A percentile compares a stretch with the other conserved stretches of the same genome.
Evolutionary conservation across 2,797 vertebrate genomes (phyloP).

Genomic region (Aythya fuligula): DNA sequence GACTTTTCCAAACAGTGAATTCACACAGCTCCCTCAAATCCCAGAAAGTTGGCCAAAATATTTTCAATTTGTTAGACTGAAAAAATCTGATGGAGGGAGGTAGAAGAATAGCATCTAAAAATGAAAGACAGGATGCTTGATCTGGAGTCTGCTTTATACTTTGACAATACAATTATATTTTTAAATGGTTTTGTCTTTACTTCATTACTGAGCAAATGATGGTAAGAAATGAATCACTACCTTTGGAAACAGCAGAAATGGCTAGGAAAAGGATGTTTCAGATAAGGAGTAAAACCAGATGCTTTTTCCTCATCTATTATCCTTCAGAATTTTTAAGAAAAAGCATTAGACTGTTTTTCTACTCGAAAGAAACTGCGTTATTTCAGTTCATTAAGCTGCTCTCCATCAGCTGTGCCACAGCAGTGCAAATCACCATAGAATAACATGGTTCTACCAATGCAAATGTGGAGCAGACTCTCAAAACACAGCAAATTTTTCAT

Average conservation of each 20-base stretch:
- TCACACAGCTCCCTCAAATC: background rate
- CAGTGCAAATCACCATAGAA: background rate
- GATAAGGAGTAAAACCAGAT: background rate
- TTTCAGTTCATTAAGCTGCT: background rate
- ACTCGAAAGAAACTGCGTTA: fast-evolving
- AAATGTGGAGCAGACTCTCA: background rate
- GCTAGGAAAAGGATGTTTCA: background rate
- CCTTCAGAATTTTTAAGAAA: background rate
- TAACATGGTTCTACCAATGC: fast-evolving
- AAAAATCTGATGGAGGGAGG: background rate
- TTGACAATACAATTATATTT: background rate
- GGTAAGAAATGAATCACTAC: background rate
- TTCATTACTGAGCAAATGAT: background rate
- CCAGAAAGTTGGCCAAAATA: background rate
- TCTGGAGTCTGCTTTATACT: background rate
- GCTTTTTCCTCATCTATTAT: fast-evolving
- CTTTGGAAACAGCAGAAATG: background rate
- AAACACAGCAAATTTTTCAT: background rate
- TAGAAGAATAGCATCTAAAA: background rate
- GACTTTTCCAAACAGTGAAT: background rate
- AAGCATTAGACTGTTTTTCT: background rate
- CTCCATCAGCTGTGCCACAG: background rate
- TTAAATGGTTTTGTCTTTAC: background rate
- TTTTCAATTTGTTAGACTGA: background rate
- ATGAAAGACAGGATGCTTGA: background rate